phyloP scores from a whole-genome alignment of 2,113 vertebrate species.

The Salvelinus alpinus region DNA sequence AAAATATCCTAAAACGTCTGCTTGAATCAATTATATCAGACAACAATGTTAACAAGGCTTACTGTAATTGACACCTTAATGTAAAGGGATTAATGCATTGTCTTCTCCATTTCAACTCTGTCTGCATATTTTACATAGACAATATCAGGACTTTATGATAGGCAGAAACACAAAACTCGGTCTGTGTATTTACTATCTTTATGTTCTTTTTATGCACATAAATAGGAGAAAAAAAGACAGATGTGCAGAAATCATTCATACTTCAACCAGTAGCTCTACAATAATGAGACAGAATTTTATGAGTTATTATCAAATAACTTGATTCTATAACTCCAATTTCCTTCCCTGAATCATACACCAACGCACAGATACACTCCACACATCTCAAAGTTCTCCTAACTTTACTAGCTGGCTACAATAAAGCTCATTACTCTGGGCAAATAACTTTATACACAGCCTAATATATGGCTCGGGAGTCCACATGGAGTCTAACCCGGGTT shows the following conservation, averaged over 20 bases:
- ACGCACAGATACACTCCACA: neutral
- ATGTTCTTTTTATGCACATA: too few species aligned
- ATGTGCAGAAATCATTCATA: neutral
- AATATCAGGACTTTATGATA: neutral
- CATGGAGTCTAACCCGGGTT: constrained; percentile 62
- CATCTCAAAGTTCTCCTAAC: constrained; percentile 19
- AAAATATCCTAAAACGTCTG: too few species aligned
- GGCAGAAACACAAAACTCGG: neutral
- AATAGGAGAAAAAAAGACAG: too few species aligned
- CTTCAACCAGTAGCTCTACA: too few species aligned
- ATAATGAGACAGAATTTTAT: too few species aligned
- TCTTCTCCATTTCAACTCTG: neutral
- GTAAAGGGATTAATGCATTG: too few species aligned
- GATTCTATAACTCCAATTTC: neutral
- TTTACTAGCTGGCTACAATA: constrained; percentile 56
- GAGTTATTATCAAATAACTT: neutral
- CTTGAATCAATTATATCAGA: too few species aligned
- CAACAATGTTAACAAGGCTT: too few species aligned
- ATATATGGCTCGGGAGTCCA: constrained; percentile 59
- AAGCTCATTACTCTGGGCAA: constrained; percentile 73
- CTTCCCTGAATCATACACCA: neutral
- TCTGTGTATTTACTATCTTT: too few species aligned
- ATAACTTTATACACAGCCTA: constrained; percentile 71
- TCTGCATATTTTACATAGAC: neutral
- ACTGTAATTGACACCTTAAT: too few species aligned